Evolutionary conservation across 2,888 invertebrate genomes (phyloP).

Genomic region (Torymus tubicola): DNA sequence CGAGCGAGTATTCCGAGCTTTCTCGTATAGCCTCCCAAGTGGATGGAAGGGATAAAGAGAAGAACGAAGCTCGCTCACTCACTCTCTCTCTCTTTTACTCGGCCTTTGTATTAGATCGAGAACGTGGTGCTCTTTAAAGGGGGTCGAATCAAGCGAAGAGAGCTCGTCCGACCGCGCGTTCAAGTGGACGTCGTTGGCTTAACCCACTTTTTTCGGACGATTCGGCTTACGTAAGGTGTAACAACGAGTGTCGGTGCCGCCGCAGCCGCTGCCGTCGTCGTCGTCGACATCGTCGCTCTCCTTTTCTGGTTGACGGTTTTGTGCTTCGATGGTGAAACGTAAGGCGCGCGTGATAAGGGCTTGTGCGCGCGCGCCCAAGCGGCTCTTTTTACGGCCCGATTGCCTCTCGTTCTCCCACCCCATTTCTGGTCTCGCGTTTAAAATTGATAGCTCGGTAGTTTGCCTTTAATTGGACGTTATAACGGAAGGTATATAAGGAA

Average conservation of each 20-base stretch:
- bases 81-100: not conserved
- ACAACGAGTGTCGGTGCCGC: conserved; percentile 23
- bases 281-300: no score
- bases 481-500: no score
- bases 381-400: conserved; percentile 18
- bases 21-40: not conserved
- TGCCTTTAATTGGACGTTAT: conserved; percentile 5
- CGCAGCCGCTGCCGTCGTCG: no score
- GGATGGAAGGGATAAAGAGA: conserved; percentile 2
- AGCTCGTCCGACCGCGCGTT: conserved; percentile 29
- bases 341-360: conserved; percentile 41
- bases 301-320: conserved; percentile 35
- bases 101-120: conserved; percentile 54
- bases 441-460: conserved; percentile 28
- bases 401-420: not conserved
- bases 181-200: conserved; percentile 56
- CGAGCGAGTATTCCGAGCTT: conserved; percentile 6
- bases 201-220: conserved; percentile 54
- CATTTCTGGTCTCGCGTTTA: not conserved
- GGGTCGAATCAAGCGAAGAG: conserved; percentile 38
- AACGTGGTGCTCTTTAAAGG: conserved; percentile 50
- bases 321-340: conserved; percentile 41
- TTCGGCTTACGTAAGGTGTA: conserved; percentile 57
- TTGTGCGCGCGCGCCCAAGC: no score
- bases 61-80: not conserved